These are phyloP conservation scores for Alectoris magna DNA, from an alignment of 2,797 vertebrate genomes.

Conservation along the genomic window DNA sequence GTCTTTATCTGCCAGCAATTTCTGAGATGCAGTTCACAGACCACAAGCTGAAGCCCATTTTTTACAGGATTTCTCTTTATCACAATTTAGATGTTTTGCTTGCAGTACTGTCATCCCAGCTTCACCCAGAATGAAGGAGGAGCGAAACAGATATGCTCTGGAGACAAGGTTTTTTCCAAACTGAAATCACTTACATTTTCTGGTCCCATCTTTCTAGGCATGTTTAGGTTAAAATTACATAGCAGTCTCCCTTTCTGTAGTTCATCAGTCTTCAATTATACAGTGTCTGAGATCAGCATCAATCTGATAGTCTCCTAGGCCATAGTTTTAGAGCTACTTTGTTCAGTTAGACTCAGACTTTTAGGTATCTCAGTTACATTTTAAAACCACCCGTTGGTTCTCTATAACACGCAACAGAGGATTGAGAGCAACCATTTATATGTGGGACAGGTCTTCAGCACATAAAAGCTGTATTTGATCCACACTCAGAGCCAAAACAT, in stretches of 20 bases:
- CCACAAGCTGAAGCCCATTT: not conserved
- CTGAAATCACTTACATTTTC: not conserved
- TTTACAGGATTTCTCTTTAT: not conserved
- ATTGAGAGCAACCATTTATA: not conserved
- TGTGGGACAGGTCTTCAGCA: not conserved
- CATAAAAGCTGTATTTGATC: accelerated
- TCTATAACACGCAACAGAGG: not conserved
- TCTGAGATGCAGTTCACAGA: not conserved
- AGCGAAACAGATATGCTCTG: not conserved
- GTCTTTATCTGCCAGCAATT: constrained; percentile 6
- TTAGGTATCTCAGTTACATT: not conserved
- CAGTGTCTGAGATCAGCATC: not conserved
- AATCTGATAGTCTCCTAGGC: not conserved
- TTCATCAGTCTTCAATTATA: not conserved
- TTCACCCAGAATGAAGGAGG: not conserved
- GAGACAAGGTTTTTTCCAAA: not conserved
- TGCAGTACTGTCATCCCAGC: not conserved
- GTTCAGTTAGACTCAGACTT: not conserved
- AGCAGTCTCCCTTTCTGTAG: not conserved
- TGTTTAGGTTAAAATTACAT: not conserved
- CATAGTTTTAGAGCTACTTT: not conserved
- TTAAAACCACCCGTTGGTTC: not conserved
- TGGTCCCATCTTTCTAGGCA: not conserved
- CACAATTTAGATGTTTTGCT: not conserved
- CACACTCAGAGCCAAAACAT: not conserved